These are phyloP conservation scores for Cossypha dichroa DNA, from an alignment of 2,797 vertebrate genomes.

Conservation along the genomic window DNA sequence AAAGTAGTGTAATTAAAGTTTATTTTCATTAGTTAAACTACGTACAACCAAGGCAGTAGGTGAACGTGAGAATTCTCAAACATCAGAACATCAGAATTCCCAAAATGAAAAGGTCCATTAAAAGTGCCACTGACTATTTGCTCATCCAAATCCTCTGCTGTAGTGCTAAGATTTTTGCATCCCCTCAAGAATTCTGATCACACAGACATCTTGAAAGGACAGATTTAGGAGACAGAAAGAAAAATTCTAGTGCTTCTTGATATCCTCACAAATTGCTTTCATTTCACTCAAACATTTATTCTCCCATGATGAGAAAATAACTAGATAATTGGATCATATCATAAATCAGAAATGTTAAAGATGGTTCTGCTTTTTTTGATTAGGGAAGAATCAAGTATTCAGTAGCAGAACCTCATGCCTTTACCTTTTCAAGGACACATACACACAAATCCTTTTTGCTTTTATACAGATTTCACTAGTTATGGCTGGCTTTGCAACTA, in stretches of 20 bases:
- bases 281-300: neutral
- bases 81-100: neutral
- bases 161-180: neutral
- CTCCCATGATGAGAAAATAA: neutral
- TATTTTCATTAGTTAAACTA: neutral
- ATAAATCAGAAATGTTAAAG: neutral
- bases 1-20: neutral
- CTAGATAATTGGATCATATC: neutral
- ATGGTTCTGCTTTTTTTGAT: neutral
- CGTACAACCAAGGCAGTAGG: neutral
- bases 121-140: neutral
- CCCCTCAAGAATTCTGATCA: neutral
- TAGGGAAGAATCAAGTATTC: neutral
- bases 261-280: neutral
- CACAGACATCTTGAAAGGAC: neutral
- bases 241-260: neutral
- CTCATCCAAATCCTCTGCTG: neutral
- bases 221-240: neutral
- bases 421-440: neutral
- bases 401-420: neutral
- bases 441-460: neutral
- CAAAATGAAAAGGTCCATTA: neutral
- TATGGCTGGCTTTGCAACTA: neutral
- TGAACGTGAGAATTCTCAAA: neutral
- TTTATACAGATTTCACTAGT: neutral